phyloP scores from a whole-genome alignment of 2,113 vertebrate species.

The Petrocephalus microphthalmus region DNA sequence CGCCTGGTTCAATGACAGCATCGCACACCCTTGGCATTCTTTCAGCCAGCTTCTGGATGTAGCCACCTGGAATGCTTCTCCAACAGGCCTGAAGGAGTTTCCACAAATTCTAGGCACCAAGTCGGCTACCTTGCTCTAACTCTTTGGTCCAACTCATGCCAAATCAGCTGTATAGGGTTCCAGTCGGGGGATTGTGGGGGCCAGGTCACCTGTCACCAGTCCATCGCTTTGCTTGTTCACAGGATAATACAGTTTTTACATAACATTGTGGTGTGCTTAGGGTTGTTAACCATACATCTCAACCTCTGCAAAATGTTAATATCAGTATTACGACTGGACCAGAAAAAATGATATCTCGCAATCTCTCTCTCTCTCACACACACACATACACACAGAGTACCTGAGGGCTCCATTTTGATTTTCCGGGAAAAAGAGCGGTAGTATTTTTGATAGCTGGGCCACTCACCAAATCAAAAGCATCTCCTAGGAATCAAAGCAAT shows the following conservation, averaged over 20 bases:
- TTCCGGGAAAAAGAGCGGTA: slow-evolving; percentile 42
- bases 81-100: no score
- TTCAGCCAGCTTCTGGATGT: no score
- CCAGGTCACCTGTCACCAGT: not conserved
- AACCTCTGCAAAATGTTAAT: not conserved
- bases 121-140: no score
- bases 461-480: slow-evolving; percentile 42
- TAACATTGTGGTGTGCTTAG: not conserved
- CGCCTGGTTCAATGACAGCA: not conserved
- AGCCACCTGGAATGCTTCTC: not conserved
- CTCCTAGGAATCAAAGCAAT: slow-evolving; percentile 52
- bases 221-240: not conserved
- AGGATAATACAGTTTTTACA: not conserved
- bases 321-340: not conserved
- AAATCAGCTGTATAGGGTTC: no score
- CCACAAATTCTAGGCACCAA: no score
- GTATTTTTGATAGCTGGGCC: slow-evolving; percentile 43
- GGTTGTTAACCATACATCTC: not conserved
- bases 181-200: no score
- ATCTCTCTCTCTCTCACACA: not conserved
- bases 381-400: slow-evolving; percentile 7
- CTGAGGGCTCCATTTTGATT: slow-evolving; percentile 40
- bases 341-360: not conserved
- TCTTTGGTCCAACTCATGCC: no score
- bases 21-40: no score